Evolutionary conservation across 2,888 invertebrate species (phyloP), one percentile per base, ranked within the genome.

Genomic region (Danaus chrysippus): DNA sequence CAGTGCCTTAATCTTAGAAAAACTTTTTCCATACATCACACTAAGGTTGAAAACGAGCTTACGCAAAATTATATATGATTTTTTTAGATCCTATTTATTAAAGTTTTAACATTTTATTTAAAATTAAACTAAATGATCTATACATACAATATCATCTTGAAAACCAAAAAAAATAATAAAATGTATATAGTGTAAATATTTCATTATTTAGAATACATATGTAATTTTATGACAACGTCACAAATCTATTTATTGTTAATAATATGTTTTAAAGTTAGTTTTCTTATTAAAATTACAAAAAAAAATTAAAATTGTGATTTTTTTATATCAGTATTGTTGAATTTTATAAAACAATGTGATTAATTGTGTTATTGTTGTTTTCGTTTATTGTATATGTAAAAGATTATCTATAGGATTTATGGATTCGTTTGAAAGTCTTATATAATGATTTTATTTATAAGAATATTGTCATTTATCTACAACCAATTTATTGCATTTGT

Each of bases 1-100:
- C 62, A 64, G 68, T 69, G 69, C 69, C 69, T 69, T 69, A 64
- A 55, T 49, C 12, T 44, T 66, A 53, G 56, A 58, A 65, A 63
- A 64, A 65, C 63, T 60, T 58, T 61, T 65, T 58, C 66, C 55
- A 44, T 57, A 56, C 10, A 54, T 61, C 65, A 64, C 68, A 68
- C 65, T 61, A 49, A 13, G 6, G 23, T 8, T 34, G 3, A 34
- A 34, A 34, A 3, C 6, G 23, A 34, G 23, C 23, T 34, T 34
- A 34, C 23, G 23, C 2, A 34, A 5, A 34, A 34, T 23, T 23
- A 3, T 23, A 23, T 23, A 3, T 23, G 3, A 34, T 6, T 34
- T 34, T 34, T 34, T 34, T 34, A 34, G 23, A 34, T 34, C 2
- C 2, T 34, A 34, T 34, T 34, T 34, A 34, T 34, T 34, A 34